Conservation (phyloP, 2,888 invertebrate genomes). For the Macrophya annulata region DNA sequence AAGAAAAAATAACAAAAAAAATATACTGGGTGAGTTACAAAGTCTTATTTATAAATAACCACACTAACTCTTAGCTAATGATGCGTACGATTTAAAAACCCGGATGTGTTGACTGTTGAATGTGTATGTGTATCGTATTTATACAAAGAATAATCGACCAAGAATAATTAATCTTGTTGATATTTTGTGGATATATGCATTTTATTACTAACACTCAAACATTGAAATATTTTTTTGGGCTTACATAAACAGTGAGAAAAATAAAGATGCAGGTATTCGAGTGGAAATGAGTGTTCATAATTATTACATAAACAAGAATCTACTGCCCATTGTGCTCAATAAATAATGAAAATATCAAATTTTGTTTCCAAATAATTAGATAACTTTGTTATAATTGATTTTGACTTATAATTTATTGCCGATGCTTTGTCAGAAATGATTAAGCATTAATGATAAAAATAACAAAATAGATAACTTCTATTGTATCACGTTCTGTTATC, state of each 20-base stretch:
- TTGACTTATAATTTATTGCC: neutral
- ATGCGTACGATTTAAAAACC: neutral
- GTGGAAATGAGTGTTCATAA: neutral
- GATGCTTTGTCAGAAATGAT: neutral
- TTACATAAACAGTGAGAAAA: neutral
- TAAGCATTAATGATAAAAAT: neutral
- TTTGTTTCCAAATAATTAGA: neutral
- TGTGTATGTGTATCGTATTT: neutral
- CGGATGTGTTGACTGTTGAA: neutral
- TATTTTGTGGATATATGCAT: neutral
- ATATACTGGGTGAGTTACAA: constrained; percentile 26
- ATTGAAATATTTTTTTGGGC: neutral
- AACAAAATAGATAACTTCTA: neutral
- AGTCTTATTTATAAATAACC: constrained; percentile 33
- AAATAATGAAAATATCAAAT: neutral
- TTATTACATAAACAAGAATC: neutral
- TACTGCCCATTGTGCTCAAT: neutral
- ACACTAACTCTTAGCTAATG: constrained; percentile 6
- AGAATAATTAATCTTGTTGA: neutral
- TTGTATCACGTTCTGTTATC: neutral
- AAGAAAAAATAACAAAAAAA: neutral
- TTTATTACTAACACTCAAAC: neutral
- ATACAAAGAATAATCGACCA: neutral
- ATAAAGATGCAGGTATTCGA: neutral
- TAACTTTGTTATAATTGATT: neutral